Conservation (phyloP, 2,888 invertebrate genomes). For the Yponomeuta cagnagella region DNA sequence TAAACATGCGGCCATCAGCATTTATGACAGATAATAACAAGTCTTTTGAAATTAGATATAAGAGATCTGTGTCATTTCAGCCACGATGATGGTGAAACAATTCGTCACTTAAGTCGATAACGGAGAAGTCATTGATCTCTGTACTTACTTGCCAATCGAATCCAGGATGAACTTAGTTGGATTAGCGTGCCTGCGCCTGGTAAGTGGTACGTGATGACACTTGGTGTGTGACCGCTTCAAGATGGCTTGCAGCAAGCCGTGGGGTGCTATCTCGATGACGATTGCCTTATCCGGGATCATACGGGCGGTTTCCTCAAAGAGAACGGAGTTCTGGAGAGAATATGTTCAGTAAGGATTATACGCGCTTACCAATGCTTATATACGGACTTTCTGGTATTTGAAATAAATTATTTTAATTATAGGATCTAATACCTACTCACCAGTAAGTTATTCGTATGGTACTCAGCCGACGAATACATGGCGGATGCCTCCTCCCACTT, state of each 20-base stretch:
- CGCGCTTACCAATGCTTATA: background rate
- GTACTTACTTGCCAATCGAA: constrained; percentile 75
- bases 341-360: background rate
- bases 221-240: constrained; percentile 80
- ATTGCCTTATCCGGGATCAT: constrained; percentile 86
- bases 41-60: too few species aligned
- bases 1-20: too few species aligned
- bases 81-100: background rate
- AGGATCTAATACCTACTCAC: constrained; percentile 42
- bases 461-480: constrained; percentile 84
- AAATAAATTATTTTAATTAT: too few species aligned
- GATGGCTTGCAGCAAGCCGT: constrained; percentile 89
- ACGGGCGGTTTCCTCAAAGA: constrained; percentile 84
- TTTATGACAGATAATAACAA: too few species aligned
- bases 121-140: background rate
- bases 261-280: constrained; percentile 91
- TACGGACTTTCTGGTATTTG: too few species aligned
- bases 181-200: constrained; percentile 79
- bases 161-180: constrained; percentile 71
- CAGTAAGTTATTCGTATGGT: constrained; percentile 87
- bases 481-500: constrained; percentile 79
- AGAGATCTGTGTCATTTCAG: too few species aligned
- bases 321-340: constrained; percentile 67
- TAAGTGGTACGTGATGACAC: constrained; percentile 81
- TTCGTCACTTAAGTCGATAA: background rate